These are phyloP conservation scores for Eilema caniola DNA, from an alignment of 2,888 invertebrate species.

Conservation along the genomic window DNA sequence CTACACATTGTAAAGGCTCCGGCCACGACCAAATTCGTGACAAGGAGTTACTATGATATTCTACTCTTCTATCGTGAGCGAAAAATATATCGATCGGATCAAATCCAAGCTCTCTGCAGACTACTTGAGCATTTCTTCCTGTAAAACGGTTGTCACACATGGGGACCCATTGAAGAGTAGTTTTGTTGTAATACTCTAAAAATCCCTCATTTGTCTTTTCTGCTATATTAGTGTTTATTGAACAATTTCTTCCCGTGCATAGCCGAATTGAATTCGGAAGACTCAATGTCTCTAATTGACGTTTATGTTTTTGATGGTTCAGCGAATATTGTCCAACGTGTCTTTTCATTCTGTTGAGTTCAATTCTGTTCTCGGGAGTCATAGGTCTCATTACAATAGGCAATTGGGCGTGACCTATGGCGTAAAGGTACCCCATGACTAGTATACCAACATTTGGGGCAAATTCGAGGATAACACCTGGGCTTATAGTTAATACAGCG, in stretches of 20 bases:
- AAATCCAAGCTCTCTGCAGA: conserved; percentile 96
- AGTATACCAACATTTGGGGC: conserved; percentile 98
- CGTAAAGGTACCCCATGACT: conserved; percentile 95
- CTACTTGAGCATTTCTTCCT: conserved; percentile 98
- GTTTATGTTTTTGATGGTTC: conserved; percentile 72
- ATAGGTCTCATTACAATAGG: conserved; percentile 93
- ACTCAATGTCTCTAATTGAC: conserved; percentile 86
- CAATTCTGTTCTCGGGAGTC: conserved; percentile 65
- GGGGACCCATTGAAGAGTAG: conserved; percentile 98
- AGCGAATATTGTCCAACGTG: conserved; percentile 71
- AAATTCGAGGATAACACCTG: conserved; percentile 97
- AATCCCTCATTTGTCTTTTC: conserved; percentile 92
- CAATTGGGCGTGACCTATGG: conserved; percentile 91
- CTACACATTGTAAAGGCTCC: conserved; percentile 95
- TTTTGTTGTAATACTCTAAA: conserved; percentile 97
- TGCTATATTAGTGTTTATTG: conserved; percentile 83
- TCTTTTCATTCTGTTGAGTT: conserved; percentile 76
- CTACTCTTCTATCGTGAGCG: conserved; percentile 93
- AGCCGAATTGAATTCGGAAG: conserved; percentile 90
- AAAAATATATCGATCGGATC: conserved; percentile 96
- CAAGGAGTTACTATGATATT: conserved; percentile 95
- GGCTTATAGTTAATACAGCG: conserved; percentile 93
- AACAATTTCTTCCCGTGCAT: conserved; percentile 92
- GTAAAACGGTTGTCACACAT: conserved; percentile 98
- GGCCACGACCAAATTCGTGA: conserved; percentile 98